These are phyloP conservation scores for Telenomus remus DNA, from an alignment of 1,140 invertebrate species.

Conservation along the genomic window DNA sequence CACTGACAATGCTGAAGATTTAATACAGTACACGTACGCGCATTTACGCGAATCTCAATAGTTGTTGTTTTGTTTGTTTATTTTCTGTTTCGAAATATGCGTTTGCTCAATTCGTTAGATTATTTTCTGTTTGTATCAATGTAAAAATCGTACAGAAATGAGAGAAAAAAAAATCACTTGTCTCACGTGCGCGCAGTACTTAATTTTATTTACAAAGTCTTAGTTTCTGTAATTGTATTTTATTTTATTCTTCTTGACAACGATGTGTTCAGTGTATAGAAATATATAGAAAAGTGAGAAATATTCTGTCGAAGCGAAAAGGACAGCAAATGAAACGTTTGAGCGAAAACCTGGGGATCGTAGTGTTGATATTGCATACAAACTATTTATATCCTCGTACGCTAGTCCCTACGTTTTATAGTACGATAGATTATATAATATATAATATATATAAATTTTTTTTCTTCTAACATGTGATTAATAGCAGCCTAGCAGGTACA, in stretches of 20 bases:
- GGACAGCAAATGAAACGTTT: neutral
- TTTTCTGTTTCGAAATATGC: too few relatives aligned
- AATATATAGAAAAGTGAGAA: neutral
- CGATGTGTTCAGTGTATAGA: neutral
- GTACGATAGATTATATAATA: constrained; percentile 54
- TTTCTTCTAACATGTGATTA: constrained; percentile 54
- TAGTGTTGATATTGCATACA: constrained; percentile 40
- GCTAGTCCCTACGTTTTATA: constrained; percentile 37
- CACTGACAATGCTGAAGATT: constrained; percentile 1
- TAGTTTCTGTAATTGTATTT: too few relatives aligned
- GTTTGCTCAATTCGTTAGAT: too few relatives aligned
- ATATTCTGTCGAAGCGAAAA: neutral
- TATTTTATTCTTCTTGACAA: too few relatives aligned
- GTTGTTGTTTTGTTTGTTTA: too few relatives aligned
- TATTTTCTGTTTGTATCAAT: too few relatives aligned
- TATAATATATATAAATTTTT: constrained; percentile 51
- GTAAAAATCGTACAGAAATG: too few relatives aligned
- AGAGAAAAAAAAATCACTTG: too few relatives aligned
- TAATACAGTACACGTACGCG: neutral
- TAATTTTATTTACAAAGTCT: too few relatives aligned
- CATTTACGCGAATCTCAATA: too few relatives aligned
- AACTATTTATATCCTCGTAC: constrained; percentile 33
- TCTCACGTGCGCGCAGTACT: too few relatives aligned
- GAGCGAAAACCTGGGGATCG: constrained; percentile 9
- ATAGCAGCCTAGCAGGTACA: constrained; percentile 42